Evolutionary conservation across 1,140 invertebrate species (phyloP), one percentile per base, ranked within the genome.

Genomic region (Meloidogyne exigua): DNA sequence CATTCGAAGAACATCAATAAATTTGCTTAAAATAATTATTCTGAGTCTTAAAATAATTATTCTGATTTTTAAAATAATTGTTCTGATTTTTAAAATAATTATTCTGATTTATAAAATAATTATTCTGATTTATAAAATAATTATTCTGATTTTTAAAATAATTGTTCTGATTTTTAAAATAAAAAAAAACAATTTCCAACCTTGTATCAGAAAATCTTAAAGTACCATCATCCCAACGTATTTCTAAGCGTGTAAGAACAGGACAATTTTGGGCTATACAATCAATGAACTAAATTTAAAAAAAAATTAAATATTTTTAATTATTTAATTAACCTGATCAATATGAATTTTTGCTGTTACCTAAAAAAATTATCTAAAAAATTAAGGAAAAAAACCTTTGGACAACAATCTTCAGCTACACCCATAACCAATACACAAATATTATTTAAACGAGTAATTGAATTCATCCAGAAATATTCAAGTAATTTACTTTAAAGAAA

Each of bases 191-290:
- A 77, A 89, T 64, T 88, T 4, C 21, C 88, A 98, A 98, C 88
- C 96, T 96, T 87, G 95, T 99, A 88, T 99, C 96, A 32, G 95
- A 98, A 89, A 98, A 99, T 67, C 97, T 91, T 9, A 99, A 90
- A 84, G 97, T 98, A 81, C 96, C 95, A 0, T 96, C 95, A 88
- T 99, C 97, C 97, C 97, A 99, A 81, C 95, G 89, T 23, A 99
- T 90, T 87, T 99, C 97, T 32, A 99, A 88, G 1, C 96, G 90
- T 88, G 96, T 93, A 79, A 99, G 87, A 77, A 92, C 91, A 0
- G 91, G 91, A 85, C 94, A 97, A 87, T 94, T 94, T 81, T 94
- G 94, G 0, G 96, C 95, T 68, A 99, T 96, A 63, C 93, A 93
- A 85, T 99, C 96, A 26, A 44, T 57, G 2, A 25, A 28, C 49